Base-by-base conservation (phyloP, 1,140 invertebrate genomes). In the Glossosoma conforme region DNA sequence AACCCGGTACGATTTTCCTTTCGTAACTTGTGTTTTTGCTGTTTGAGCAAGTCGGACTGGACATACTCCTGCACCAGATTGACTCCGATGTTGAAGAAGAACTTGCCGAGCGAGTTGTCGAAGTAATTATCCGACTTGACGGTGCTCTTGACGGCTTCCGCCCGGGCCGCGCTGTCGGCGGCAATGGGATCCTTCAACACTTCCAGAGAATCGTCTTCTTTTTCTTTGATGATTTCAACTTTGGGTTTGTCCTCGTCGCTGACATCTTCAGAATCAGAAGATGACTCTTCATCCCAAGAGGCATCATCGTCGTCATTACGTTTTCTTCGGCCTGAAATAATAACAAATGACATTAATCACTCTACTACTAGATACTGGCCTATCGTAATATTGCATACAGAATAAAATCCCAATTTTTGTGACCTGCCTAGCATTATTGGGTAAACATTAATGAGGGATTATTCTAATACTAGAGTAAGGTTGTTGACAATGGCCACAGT, bases 51-150 rank as follows among this genome's bases (percentile, higher is more conserved):
- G 77, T 97, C 93, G 22, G 82, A 84, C 73, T 97, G 93, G 5
- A 96, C 93, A 67, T 83, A 90, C 67, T 97, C 92, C 67, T 94
- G 91, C 1, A 94, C 92, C 47, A 96, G 76, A 67, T 89, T 91
- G 40, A 91, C 77, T 6, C 94, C 93, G 54, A 97, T 89, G 61
- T 93, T 89, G 68, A 89, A 89, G 58, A 97, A 91, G 65, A 97
- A 93, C 65, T 92, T 91, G 2, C 93, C 92, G 32, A 93, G 68
- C 2, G 91, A 83, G 66, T 87, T 83, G 54, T 92, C 85, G 68
- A 93, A 93, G 65, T 91, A 91, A 33, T 78, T 80, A 52, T 77
- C 76, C 9, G 68, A 62, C 62, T 70, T 77, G 41, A 67, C 68
- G 50, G 60, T 65, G 57, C 49, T 52, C 44, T 37, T 53, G 48